These are phyloP conservation scores for Periophthalmus modestus DNA, from an alignment of 2,113 vertebrate genomes.

Conservation along the genomic window DNA sequence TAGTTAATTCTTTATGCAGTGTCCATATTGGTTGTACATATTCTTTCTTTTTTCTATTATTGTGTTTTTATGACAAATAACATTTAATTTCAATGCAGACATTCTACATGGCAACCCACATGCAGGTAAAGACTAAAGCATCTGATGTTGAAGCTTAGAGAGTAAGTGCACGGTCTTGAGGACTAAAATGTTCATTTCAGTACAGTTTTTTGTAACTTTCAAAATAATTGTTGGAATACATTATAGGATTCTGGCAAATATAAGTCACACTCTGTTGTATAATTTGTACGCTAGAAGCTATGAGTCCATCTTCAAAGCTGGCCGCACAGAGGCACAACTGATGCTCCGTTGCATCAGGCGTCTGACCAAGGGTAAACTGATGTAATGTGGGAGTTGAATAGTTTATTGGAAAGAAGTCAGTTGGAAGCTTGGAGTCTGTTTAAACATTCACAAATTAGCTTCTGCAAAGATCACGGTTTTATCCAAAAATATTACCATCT, in stretches of 20 bases:
- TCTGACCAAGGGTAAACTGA: constrained; percentile 1
- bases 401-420: not conserved
- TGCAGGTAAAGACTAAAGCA: not conserved
- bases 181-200: not conserved
- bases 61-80: no score
- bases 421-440: not conserved
- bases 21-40: no score
- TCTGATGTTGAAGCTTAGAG: not conserved
- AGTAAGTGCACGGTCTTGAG: not conserved
- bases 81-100: no score
- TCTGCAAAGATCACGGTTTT: not conserved
- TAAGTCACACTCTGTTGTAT: not conserved
- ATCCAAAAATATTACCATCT: not conserved
- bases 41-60: no score
- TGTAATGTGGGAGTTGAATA: constrained; percentile 7
- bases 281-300: not conserved
- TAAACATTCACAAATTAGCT: not conserved
- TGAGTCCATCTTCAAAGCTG: not conserved
- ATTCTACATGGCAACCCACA: no score
- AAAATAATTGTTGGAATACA: not conserved
- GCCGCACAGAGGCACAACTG: not conserved
- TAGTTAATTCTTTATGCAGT: not conserved
- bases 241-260: not conserved
- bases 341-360: not conserved
- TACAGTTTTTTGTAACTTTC: not conserved